Base-by-base conservation (phyloP, 2,113 vertebrate species). In the Anas platyrhynchos region DNA sequence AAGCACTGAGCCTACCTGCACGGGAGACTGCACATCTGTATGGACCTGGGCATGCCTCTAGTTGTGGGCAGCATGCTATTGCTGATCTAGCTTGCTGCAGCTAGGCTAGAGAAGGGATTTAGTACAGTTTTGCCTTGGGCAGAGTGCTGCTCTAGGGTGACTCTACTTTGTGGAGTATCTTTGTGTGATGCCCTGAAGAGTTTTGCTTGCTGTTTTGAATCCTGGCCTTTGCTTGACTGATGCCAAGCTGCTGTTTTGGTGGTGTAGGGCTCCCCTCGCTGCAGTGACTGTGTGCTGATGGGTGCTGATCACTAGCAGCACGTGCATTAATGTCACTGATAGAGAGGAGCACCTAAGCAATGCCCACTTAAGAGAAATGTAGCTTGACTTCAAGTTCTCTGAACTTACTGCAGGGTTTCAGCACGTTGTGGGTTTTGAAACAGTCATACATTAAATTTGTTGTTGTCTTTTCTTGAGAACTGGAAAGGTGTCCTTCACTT, bases 41-140 rank as follows among this genome's bases (percentile, higher is more conserved):
- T 0, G 0, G 22, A 38, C 14, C 62, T 13, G 6, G 7, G 15
- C 4, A 4, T 1, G 56, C 0, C 0, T 55, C 32, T 7, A 3
- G 2, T 10, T 63, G 7, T 13, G 34, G 23, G 62, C 12, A 46
- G 20, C 17, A 16, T 0, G 5, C 50, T 48, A 1, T 16, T 0
- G 0, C 72, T 32, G 61, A 48, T 76, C 38, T 73, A 36, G 25
- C 38, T 78, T 6, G 0, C 31, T 21, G 18, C 26, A 13, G 68
- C 38, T 34, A 38, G 29, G 54, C 48, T 36, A 2, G 22, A 2
- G 0, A 8, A 15, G 22, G 36, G 61, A 21, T 56, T 67, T 7
- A 36, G 31, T 12, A 23, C n/a, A 87, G 52, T 46, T 7, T 5
- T 50, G 56, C 9, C 36, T n/a, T 34, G 52, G 52, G 25, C 25